Evolutionary conservation across 2,888 invertebrate genomes (phyloP).

Genomic region (Cartodere bifasciata): DNA sequence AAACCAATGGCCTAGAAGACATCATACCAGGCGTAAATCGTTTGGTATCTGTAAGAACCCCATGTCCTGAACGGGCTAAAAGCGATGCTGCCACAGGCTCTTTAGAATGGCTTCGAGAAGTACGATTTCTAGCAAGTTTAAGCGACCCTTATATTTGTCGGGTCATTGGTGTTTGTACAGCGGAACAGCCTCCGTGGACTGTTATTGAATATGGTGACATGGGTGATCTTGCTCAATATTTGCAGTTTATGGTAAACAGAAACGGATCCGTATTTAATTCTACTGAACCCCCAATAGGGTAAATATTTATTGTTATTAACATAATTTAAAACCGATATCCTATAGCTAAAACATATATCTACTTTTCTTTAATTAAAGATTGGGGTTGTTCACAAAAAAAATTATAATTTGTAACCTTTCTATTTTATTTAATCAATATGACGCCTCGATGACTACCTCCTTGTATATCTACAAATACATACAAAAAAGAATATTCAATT

Average conservation of each 20-base stretch:
- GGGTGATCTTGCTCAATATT: constrained; percentile 60
- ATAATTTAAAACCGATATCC: too few relatives aligned
- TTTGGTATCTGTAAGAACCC: constrained; percentile 43
- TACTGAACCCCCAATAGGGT: constrained; percentile 30
- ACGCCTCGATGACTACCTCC: too few relatives aligned
- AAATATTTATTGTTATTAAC: constrained; percentile 13
- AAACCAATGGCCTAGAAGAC: constrained; percentile 39
- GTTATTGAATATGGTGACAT: constrained; percentile 63
- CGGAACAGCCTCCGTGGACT: constrained; percentile 51
- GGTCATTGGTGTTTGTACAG: constrained; percentile 46
- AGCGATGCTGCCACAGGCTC: constrained; percentile 29
- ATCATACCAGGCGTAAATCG: constrained; percentile 37
- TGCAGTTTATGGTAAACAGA: constrained; percentile 36
- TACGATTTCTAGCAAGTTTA: constrained; percentile 53
- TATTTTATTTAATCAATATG: too few relatives aligned
- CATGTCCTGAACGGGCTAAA: constrained; percentile 33
- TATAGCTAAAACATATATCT: too few relatives aligned
- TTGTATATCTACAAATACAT: too few relatives aligned
- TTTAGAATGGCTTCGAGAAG: constrained; percentile 45
- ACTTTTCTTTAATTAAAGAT: too few relatives aligned
- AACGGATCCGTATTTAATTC: constrained; percentile 27
- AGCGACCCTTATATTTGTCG: constrained; percentile 54
- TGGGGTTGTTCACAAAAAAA: too few relatives aligned
- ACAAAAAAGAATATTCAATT: too few relatives aligned
- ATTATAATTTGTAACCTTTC: too few relatives aligned